A percentile compares a stretch with the other conserved stretches of the same genome.
These are phyloP conservation scores for Oppia nitens DNA, from an alignment of 1,140 invertebrate species.

Conservation along the genomic window DNA sequence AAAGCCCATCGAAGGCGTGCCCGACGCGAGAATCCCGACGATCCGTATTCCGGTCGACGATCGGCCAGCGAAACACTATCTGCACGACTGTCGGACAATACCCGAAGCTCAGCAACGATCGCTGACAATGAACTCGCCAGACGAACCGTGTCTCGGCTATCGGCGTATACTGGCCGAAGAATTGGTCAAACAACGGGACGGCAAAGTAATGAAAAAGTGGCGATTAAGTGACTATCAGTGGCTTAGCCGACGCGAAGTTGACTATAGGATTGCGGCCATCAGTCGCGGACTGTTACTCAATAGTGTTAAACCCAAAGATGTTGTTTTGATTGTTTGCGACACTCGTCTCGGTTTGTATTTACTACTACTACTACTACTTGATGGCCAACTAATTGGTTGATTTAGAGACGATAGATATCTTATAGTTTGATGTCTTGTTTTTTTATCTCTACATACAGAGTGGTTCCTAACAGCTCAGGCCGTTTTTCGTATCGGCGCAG, in stretches of 20 bases:
- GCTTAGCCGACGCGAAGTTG: conserved; percentile 65
- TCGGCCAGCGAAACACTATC: not conserved
- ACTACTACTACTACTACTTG: not conserved
- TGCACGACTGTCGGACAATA: conserved; percentile 58
- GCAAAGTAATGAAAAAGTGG: not conserved
- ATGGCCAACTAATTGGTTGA: not conserved
- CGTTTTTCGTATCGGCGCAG: conserved; percentile 15
- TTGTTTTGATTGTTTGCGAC: conserved; percentile 90
- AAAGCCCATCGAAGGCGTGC: not conserved
- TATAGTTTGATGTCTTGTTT: no score
- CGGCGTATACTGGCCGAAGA: conserved; percentile 8
- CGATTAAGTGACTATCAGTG: conserved; percentile 48
- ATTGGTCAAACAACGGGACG: conserved; percentile 66
- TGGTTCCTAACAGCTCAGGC: conserved; percentile 15
- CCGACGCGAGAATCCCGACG: conserved; percentile 5
- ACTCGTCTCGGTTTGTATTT: conserved; percentile 49
- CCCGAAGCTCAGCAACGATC: conserved; percentile 67
- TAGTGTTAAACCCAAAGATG: conserved; percentile 43
- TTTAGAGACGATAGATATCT: no score
- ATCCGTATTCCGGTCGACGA: conserved; percentile 14
- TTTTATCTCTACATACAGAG: no score
- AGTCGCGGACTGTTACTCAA: conserved; percentile 50
- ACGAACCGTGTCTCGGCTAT: conserved; percentile 2
- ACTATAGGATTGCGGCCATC: conserved; percentile 51
- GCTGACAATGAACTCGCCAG: conserved; percentile 39